Conservation (phyloP, 1,140 invertebrate genomes). For the Marisa cornuarietis region DNA sequence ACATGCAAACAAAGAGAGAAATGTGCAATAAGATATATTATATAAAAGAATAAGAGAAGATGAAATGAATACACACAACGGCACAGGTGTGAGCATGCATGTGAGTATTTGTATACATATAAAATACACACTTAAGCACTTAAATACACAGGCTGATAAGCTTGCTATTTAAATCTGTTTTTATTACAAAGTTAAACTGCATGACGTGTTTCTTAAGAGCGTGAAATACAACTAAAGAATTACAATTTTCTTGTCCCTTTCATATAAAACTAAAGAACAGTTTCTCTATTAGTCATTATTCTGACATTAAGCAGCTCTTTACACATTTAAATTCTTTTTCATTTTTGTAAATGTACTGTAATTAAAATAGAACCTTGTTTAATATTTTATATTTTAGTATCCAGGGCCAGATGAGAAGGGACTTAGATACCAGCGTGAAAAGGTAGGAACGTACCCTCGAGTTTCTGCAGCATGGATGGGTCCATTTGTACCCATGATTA, state of each 20-base stretch:
- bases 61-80: too few relatives aligned
- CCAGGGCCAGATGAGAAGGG: constrained; percentile 48
- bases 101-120: too few relatives aligned
- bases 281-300: constrained; percentile 1
- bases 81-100: too few relatives aligned
- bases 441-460: constrained; percentile 24
- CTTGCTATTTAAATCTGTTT: too few relatives aligned
- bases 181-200: too few relatives aligned
- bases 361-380: background rate
- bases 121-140: too few relatives aligned
- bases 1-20: too few relatives aligned
- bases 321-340: background rate
- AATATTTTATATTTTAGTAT: constrained; percentile 28
- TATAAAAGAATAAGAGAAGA: too few relatives aligned
- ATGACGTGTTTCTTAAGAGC: too few relatives aligned
- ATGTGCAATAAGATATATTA: too few relatives aligned
- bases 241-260: background rate
- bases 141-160: too few relatives aligned
- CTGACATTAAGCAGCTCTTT: background rate
- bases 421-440: constrained; percentile 37
- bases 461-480: constrained; percentile 23
- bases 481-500: constrained; percentile 4
- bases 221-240: too few relatives aligned
- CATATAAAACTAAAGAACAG: background rate
- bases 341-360: background rate